Percentiles rank a stretch among this genome's conserved stretches.
Conservation (phyloP, 1,140 invertebrate species). For the Dinoponera quadriceps region DNA sequence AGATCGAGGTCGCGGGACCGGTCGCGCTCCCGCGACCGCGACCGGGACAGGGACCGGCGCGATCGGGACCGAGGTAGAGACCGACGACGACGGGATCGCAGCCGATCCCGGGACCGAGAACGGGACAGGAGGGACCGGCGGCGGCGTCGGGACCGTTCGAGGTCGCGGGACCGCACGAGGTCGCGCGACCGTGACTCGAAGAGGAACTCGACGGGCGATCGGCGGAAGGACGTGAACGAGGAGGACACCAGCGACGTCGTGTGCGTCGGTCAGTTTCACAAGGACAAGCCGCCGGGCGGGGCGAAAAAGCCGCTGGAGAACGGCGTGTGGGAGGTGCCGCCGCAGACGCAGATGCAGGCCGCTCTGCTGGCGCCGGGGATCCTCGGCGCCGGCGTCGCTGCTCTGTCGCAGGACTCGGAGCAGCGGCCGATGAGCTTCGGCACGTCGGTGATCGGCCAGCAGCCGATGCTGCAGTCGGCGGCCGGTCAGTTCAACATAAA, state of each 20-base stretch:
- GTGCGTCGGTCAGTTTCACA: constrained; percentile 82
- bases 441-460: constrained; percentile 60
- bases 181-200: constrained; percentile 84
- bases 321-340: constrained; percentile 84
- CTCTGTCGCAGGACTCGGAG: constrained; percentile 77
- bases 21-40: constrained; percentile 84
- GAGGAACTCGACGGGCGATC: constrained; percentile 69
- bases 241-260: constrained; percentile 82
- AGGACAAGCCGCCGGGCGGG: constrained; percentile 74
- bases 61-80: constrained; percentile 84
- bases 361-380: constrained; percentile 81
- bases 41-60: constrained; percentile 84
- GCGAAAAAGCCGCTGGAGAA: constrained; percentile 78
- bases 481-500: constrained; percentile 80
- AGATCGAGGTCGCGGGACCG: constrained; percentile 82
- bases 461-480: constrained; percentile 72
- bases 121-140: constrained; percentile 69
- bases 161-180: constrained; percentile 77
- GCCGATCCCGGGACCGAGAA: constrained; percentile 83
- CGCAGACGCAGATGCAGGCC: constrained; percentile 81
- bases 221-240: constrained; percentile 80
- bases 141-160: constrained; percentile 73
- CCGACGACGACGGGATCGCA: constrained; percentile 82
- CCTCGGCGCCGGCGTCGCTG: constrained; percentile 78
- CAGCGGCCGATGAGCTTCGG: constrained; percentile 61